Conservation (phyloP, 2,888 invertebrate genomes). For the Pristionchus arcanus region DNA sequence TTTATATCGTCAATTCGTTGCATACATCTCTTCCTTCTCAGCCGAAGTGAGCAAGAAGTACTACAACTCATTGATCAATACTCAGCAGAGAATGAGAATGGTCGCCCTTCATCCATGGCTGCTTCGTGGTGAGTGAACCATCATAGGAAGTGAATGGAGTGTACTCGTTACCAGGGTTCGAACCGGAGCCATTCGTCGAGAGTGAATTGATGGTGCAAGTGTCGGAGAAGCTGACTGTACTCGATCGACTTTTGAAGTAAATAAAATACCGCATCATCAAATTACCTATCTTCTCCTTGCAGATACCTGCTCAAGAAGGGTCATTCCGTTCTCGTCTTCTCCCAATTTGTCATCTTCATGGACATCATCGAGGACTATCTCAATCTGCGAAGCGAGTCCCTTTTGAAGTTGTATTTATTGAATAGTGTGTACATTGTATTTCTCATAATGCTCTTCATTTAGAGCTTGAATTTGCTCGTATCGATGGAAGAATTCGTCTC, state of each 20-base stretch:
- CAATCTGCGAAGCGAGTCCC: conserved; percentile 65
- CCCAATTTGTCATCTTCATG: conserved; percentile 81
- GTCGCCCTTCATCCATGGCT: conserved; percentile 81
- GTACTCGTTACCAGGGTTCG: conserved; percentile 76
- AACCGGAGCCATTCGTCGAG: conserved; percentile 81
- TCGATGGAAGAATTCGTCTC: conserved; percentile 81
- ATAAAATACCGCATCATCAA: not conserved
- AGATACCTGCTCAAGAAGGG: conserved; percentile 73
- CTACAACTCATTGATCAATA: conserved; percentile 74
- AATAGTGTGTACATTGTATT: no score
- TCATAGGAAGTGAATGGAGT: not conserved
- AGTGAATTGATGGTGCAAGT: conserved; percentile 81
- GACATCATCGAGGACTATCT: conserved; percentile 81
- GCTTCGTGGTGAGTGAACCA: conserved; percentile 79
- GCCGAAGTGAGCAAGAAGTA: not conserved
- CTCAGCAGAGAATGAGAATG: conserved; percentile 81
- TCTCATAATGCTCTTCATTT: not conserved
- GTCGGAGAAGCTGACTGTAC: conserved; percentile 80
- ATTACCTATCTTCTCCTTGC: not conserved
- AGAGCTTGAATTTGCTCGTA: conserved; percentile 78
- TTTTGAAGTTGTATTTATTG: no score
- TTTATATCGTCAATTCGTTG: not conserved
- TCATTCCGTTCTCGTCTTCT: conserved; percentile 81
- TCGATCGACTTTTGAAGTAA: conserved; percentile 79
- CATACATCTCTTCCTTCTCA: not conserved